Percentiles rank a stretch among this genome's conserved stretches.
phyloP scores from a whole-genome alignment of 1,140 invertebrate genomes.

The Melipona quadrifasciata region DNA sequence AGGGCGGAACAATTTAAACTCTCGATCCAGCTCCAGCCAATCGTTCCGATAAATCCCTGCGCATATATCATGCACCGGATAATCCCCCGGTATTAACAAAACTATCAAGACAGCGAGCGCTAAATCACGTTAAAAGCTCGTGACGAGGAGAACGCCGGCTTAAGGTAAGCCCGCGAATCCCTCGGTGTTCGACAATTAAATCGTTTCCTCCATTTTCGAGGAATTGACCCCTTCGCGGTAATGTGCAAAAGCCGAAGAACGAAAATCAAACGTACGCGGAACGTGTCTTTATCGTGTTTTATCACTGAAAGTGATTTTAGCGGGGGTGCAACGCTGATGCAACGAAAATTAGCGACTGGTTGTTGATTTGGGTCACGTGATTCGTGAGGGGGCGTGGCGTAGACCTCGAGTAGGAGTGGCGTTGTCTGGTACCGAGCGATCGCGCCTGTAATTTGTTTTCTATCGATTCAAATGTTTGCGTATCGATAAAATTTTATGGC shows the following conservation, averaged over 20 bases:
- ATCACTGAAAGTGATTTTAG: too few relatives aligned
- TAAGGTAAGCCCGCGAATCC: neutral
- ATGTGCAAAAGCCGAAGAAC: constrained; percentile 12
- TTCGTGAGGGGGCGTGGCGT: too few relatives aligned
- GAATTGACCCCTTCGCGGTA: neutral
- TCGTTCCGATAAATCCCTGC: neutral
- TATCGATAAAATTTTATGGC: too few relatives aligned
- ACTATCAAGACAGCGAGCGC: neutral
- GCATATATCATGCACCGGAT: neutral
- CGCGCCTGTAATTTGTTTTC: too few relatives aligned
- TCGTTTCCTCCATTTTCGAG: neutral
- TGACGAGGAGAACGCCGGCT: neutral
- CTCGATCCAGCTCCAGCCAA: neutral
- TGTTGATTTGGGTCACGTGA: too few relatives aligned
- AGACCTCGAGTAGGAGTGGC: too few relatives aligned
- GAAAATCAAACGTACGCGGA: neutral
- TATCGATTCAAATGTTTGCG: too few relatives aligned
- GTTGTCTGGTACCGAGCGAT: too few relatives aligned
- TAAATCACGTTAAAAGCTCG: neutral
- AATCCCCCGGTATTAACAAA: neutral
- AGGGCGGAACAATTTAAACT: too few relatives aligned
- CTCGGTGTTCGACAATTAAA: neutral
- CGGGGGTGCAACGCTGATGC: too few relatives aligned
- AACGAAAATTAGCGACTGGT: too few relatives aligned
- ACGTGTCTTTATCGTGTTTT: too few relatives aligned